Evolutionary conservation across 2,888 invertebrate genomes (phyloP), one percentile per base, ranked within the genome.

Genomic region (Branchipolynoe longqiensis): DNA sequence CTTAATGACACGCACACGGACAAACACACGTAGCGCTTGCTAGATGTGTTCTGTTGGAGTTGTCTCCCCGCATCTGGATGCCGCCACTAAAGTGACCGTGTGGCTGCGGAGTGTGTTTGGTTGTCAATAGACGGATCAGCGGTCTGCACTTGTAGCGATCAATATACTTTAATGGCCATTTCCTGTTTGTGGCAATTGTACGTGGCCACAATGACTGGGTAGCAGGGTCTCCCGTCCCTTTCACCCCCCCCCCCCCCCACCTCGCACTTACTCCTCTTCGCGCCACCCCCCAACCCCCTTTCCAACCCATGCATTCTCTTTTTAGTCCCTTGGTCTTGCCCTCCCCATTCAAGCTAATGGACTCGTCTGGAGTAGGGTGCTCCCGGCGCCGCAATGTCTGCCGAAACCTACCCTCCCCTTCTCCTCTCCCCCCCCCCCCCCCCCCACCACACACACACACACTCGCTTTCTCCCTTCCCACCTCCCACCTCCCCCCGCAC

Each of bases 161-260:
- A 69, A 69, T 69, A 38, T 38, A 36, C 69, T 69, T 69, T 69
- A 69, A 69, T 69, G 69, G 69, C 38, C 6, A n/a, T 69, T 69
- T 36, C 69, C 36, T 69, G 69, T 69, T 33, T 33, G 38, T 69
- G 69, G 36, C 69, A 22, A 38, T 38, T 69, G 38, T 33, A 18
- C 6, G 14, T 14, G 22, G 69, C 36, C 69, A 33, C 69, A 69
- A 36, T 36, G 36, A 25, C 33, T 58, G 36, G 69, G n/a, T n/a
- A 33, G 38, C 69, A 36, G 38, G 33, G 69, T 38, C 22, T 14
- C 36, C 69, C 18, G 22, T 28, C 14, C 78, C 41, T 48, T 12
- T 8, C 78, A 62, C 14, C 28, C 36, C 38, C 78, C 28, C 41
- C 78, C 48, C n/a, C 54, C 12, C 78, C 22, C 33, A 38, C 25